Evolutionary conservation across 2,113 vertebrate genomes (phyloP).

Genomic region (Chlamydotis undulata): DNA sequence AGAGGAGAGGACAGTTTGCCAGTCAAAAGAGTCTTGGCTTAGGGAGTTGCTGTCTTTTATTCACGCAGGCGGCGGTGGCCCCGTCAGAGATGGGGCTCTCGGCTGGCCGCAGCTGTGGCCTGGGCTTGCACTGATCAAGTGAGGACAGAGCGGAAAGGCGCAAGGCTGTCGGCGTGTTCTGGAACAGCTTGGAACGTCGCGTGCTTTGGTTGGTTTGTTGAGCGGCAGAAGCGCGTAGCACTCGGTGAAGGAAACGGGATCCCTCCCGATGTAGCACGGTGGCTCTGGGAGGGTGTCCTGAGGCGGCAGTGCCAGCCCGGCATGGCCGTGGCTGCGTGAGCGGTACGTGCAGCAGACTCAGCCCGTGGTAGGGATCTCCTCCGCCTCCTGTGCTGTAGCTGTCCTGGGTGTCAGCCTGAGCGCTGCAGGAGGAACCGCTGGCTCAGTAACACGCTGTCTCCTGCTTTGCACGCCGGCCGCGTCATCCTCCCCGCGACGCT

Average conservation of each 20-base stretch:
- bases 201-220: fast-evolving
- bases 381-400: fast-evolving
- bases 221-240: not conserved
- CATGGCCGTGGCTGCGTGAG: not conserved
- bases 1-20: not conserved
- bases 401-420: not conserved
- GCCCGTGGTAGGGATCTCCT: not conserved
- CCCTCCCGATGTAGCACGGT: fast-evolving
- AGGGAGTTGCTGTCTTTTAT: not conserved
- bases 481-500: fast-evolving
- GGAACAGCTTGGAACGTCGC: fast-evolving
- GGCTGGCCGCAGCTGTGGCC: too few species aligned
- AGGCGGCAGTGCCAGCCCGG: not conserved
- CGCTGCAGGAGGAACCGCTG: not conserved
- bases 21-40: too few species aligned
- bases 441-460: not conserved
- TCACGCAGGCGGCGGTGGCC: fast-evolving
- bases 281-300: not conserved
- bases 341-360: fast-evolving
- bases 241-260: fast-evolving
- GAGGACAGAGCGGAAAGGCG: not conserved
- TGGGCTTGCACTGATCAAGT: fast-evolving
- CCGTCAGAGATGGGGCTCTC: fast-evolving
- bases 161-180: fast-evolving
- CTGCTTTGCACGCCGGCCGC: fast-evolving